Conservation (phyloP, 2,797 vertebrate genomes). For the Discoglossus pictus region DNA sequence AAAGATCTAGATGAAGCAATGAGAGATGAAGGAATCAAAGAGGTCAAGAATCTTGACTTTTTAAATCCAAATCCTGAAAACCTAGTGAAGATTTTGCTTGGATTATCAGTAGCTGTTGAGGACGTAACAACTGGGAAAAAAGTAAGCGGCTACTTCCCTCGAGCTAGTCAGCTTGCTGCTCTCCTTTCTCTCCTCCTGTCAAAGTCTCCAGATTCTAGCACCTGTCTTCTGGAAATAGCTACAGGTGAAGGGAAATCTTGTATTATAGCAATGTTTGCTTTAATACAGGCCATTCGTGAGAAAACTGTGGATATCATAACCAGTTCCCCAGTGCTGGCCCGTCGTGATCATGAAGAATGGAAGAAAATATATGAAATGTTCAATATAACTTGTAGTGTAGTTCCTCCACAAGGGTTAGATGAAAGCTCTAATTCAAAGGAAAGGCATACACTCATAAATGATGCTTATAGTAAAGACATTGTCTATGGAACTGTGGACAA, state of each 20-base stretch:
- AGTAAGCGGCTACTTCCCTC: conserved; percentile 50
- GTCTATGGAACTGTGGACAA: conserved; percentile 54
- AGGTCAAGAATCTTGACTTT: conserved; percentile 38
- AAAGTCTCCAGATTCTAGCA: conserved; percentile 19
- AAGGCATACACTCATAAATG: conserved; percentile 21
- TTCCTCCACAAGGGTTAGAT: conserved; percentile 41
- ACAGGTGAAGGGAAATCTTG: conserved; percentile 61
- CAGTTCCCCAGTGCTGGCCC: conserved; percentile 54
- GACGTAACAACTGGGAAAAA: conserved; percentile 26
- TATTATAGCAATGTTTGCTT: no score
- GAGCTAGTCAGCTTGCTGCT: conserved; percentile 52
- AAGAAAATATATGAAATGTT: conserved; percentile 50
- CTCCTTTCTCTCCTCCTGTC: conserved; percentile 50
- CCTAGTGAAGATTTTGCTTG: conserved; percentile 37
- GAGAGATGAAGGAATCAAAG: conserved; percentile 29
- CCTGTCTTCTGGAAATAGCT: conserved; percentile 56
- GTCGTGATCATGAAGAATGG: conserved; percentile 54
- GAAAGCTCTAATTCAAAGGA: conserved; percentile 4
- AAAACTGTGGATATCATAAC: conserved; percentile 58
- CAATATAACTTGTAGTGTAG: conserved; percentile 51
- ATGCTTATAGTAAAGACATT: conserved; percentile 51
- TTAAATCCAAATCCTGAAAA: conserved; percentile 27
- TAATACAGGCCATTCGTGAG: conserved; percentile 53
- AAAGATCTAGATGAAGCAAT: conserved; percentile 11
- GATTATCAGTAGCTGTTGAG: conserved; percentile 47